Evolutionary conservation across 2,797 vertebrate species (phyloP).

Genomic region (Bucorvus abyssinicus): DNA sequence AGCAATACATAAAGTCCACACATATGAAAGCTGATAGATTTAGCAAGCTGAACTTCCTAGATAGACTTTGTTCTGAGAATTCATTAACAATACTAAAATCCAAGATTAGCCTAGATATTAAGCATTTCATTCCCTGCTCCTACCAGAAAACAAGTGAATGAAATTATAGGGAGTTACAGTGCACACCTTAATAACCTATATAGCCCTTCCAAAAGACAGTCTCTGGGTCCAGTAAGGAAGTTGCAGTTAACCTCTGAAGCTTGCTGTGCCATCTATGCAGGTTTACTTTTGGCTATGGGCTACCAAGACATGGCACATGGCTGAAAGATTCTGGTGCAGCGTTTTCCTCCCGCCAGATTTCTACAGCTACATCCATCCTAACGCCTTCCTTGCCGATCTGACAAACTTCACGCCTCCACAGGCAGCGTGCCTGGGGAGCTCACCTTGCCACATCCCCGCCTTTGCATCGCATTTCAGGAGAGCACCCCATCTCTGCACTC

Average conservation of each 20-base stretch:
- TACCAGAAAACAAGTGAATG: neutral
- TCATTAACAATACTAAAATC: neutral
- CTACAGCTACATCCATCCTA: neutral
- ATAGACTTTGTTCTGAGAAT: neutral
- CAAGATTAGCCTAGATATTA: neutral
- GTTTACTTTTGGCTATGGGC: neutral
- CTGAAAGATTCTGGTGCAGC: neutral
- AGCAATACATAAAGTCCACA: neutral
- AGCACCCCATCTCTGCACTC: neutral
- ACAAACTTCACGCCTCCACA: neutral
- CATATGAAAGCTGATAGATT: neutral
- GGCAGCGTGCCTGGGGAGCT: neutral
- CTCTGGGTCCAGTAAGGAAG: neutral
- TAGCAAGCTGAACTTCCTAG: neutral
- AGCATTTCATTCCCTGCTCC: neutral
- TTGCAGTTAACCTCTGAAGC: neutral
- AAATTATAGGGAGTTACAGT: neutral
- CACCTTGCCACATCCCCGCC: neutral
- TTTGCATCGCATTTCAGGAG: neutral
- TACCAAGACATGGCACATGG: neutral
- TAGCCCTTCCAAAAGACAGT: neutral
- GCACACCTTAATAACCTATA: neutral
- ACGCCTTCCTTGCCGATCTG: accelerated
- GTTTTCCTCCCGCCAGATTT: neutral
- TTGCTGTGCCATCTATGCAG: neutral